Percentiles rank a stretch among this genome's conserved stretches.
phyloP scores from a whole-genome alignment of 2,797 vertebrate genomes.

The Thalassophryne amazonica region DNA sequence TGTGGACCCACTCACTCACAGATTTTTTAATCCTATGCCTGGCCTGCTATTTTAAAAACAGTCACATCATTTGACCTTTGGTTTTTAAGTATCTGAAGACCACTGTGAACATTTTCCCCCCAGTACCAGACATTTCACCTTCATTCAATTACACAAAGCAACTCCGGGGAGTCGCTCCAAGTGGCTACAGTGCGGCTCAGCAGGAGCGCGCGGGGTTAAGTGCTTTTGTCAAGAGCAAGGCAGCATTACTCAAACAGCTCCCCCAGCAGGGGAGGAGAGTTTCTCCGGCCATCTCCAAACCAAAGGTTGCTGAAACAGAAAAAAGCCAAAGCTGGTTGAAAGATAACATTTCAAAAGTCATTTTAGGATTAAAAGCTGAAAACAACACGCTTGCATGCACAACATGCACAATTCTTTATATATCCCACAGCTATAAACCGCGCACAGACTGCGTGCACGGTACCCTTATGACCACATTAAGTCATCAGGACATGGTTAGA shows the following conservation, averaged over 20 bases:
- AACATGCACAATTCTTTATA: too few relatives aligned
- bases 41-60: too few relatives aligned
- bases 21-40: too few relatives aligned
- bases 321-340: conserved; percentile 1
- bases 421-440: too few relatives aligned
- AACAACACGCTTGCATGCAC: too few relatives aligned
- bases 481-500: too few relatives aligned
- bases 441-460: too few relatives aligned
- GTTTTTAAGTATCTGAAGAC: conserved; percentile 16
- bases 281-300: too few relatives aligned
- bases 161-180: conserved; percentile 33
- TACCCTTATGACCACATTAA: too few relatives aligned
- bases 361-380: conserved; percentile 18
- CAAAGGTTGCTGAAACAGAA: not conserved
- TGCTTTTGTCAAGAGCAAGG: conserved; percentile 46
- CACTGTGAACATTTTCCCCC: conserved; percentile 2
- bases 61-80: too few relatives aligned
- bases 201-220: conserved; percentile 48
- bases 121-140: conserved; percentile 19
- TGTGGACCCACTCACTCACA: too few relatives aligned
- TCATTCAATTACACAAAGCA: conserved; percentile 51
- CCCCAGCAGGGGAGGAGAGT: not conserved
- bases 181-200: conserved; percentile 28
- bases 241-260: conserved; percentile 7
- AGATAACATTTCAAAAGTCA: conserved; percentile 2